phyloP scores from a whole-genome alignment of 2,888 invertebrate species.

The Drosophila macrospina region DNA sequence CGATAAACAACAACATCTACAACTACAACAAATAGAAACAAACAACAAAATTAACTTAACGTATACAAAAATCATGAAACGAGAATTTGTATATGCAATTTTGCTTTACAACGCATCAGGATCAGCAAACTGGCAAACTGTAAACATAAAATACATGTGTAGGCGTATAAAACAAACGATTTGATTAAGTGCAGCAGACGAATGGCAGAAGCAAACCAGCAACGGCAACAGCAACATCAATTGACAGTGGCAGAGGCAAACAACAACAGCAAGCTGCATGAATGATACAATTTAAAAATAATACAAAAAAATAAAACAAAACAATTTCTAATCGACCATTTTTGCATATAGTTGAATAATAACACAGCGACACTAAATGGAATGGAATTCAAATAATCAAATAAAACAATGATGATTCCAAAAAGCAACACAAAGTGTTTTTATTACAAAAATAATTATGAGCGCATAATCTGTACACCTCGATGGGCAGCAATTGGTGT shows the following conservation, averaged over 20 bases:
- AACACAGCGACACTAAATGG: conserved; percentile 65
- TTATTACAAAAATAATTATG: not conserved
- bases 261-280: conserved; percentile 21
- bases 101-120: conserved; percentile 48
- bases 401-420: conserved; percentile 70
- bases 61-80: conserved; percentile 44
- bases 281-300: conserved; percentile 40
- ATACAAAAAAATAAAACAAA: conserved; percentile 32
- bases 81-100: conserved; percentile 62
- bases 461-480: not conserved
- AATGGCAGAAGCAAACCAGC: conserved; percentile 1
- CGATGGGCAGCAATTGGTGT: not conserved
- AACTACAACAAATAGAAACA: conserved; percentile 25
- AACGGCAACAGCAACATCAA: not conserved
- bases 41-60: conserved; percentile 47
- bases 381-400: conserved; percentile 76
- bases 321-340: conserved; percentile 75
- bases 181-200: conserved; percentile 44
- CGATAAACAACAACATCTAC: conserved; percentile 46
- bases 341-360: conserved; percentile 76
- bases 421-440: conserved; percentile 24
- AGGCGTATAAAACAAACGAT: conserved; percentile 47
- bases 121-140: conserved; percentile 53
- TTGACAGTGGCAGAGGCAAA: conserved; percentile 18
- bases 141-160: conserved; percentile 44